phyloP scores from a whole-genome alignment of 2,113 vertebrate genomes.

The Macroglossus sobrinus region DNA sequence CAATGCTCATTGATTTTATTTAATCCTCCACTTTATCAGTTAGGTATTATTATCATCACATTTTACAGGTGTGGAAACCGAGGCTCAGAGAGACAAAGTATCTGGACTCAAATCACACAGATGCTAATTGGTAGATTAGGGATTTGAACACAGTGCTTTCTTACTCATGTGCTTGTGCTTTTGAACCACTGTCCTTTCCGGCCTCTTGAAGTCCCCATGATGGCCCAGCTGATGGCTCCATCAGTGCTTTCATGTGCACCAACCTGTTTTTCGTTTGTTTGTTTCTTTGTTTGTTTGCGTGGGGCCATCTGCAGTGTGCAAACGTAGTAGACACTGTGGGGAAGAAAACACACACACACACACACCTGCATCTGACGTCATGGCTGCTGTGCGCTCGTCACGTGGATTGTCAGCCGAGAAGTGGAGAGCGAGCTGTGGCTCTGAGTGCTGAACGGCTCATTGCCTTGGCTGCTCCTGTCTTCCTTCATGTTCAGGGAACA shows the following conservation, averaged over 20 bases:
- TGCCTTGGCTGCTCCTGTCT: conserved; percentile 32
- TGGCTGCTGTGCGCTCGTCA: background rate
- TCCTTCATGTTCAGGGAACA: conserved; percentile 73
- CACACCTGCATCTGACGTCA: background rate
- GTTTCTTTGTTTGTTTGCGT: background rate
- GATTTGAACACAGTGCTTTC: background rate
- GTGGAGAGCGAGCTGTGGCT: conserved; percentile 48
- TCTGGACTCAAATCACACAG: background rate
- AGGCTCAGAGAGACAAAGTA: background rate
- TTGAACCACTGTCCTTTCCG: background rate
- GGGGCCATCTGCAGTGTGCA: background rate
- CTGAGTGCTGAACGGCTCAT: background rate
- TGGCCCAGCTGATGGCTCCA: background rate
- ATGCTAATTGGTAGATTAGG: background rate
- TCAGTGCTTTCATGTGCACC: too few relatives aligned
- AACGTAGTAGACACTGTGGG: accelerated
- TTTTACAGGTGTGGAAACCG: background rate
- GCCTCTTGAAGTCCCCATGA: background rate
- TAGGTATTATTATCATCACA: background rate
- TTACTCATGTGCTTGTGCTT: background rate
- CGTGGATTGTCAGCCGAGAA: conserved; percentile 65
- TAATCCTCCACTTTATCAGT: background rate
- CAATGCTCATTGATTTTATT: background rate
- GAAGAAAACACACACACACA: background rate
- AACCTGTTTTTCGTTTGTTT: too few relatives aligned